Conservation (phyloP, 2,888 invertebrate species). For the Sarcophaga carnaria region DNA sequence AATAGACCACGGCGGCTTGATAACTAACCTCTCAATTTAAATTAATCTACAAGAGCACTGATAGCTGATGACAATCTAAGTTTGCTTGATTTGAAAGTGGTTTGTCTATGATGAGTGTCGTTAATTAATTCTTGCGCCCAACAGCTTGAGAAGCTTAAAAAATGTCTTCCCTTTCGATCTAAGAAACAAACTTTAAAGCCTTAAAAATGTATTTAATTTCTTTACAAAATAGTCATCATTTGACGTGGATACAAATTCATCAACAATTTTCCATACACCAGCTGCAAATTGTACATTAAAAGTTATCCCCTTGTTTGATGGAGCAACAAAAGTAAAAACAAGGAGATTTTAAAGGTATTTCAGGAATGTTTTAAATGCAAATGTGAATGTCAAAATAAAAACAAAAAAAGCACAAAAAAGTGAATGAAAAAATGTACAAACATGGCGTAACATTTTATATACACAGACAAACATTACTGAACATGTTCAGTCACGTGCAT, state of each 20-base stretch:
- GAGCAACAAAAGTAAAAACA: background rate
- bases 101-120: too few relatives aligned
- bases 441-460: conserved; percentile 17
- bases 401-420: background rate
- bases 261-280: background rate
- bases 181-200: too few relatives aligned
- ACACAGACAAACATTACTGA: conserved; percentile 63
- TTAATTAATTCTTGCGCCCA: too few relatives aligned
- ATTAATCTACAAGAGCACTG: too few relatives aligned
- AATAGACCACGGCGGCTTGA: too few relatives aligned
- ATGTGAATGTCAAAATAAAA: conserved; percentile 37
- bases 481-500: conserved; percentile 68
- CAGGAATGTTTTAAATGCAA: conserved; percentile 65
- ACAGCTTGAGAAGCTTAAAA: too few relatives aligned
- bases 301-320: background rate
- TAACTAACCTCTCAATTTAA: too few relatives aligned
- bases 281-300: too few relatives aligned
- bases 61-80: rapidly evolving
- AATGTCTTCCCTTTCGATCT: too few relatives aligned
- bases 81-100: too few relatives aligned
- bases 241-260: background rate
- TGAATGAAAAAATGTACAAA: background rate
- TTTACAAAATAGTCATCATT: background rate
- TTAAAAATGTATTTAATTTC: too few relatives aligned
- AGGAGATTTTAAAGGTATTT: conserved; percentile 45